A percentile compares a stretch with the other conserved stretches of the same genome.
These are phyloP conservation scores for Idaea aversata DNA, from an alignment of 2,888 invertebrate genomes.

Conservation along the genomic window DNA sequence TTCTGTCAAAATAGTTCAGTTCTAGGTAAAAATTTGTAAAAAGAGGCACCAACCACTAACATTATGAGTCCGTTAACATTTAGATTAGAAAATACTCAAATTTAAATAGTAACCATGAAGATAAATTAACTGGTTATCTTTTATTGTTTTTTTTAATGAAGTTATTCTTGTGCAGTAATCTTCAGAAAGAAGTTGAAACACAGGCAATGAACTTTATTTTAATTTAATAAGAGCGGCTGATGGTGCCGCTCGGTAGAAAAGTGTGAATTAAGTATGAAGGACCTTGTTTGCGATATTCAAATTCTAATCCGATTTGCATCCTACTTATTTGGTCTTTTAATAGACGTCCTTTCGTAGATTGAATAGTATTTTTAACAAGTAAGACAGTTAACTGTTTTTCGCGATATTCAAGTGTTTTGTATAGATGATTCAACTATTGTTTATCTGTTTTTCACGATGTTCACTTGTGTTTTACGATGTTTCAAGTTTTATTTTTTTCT, in stretches of 20 bases:
- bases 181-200: neutral
- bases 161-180: neutral
- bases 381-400: too few relatives aligned
- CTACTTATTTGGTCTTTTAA: too few relatives aligned
- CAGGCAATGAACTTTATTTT: neutral
- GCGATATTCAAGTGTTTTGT: too few relatives aligned
- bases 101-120: neutral
- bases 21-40: slow-evolving; percentile 7
- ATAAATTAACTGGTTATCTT: neutral
- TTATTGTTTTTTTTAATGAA: neutral
- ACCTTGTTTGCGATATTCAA: neutral
- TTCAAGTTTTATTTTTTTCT: too few relatives aligned
- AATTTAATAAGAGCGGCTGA: neutral
- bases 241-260: neutral
- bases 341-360: too few relatives aligned
- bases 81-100: neutral
- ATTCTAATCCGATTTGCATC: too few relatives aligned
- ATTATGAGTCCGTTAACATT: neutral
- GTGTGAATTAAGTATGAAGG: neutral
- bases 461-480: too few relatives aligned
- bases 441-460: too few relatives aligned
- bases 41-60: neutral
- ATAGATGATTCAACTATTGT: too few relatives aligned
- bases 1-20: slow-evolving; percentile 14
- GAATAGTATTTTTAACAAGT: too few relatives aligned